A percentile compares a stretch with the other conserved stretches of the same genome.
Conservation (phyloP, 1,140 invertebrate genomes). For the Leptestheria dahalacensis region DNA sequence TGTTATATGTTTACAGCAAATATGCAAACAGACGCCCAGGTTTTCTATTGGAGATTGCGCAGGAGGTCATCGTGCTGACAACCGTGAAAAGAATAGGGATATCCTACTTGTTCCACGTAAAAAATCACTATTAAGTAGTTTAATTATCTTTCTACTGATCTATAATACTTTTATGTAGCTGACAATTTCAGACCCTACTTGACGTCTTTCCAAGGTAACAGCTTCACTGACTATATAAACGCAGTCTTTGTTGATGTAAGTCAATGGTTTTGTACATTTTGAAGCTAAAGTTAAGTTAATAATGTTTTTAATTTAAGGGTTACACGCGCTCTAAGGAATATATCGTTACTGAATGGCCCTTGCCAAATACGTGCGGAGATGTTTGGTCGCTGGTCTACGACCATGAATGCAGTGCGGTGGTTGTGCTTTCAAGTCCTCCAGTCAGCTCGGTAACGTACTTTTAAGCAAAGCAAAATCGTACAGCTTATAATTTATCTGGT, state of each 20-base stretch:
- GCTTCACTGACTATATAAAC: constrained; percentile 96
- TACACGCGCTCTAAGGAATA: constrained; percentile 91
- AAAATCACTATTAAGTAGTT: constrained; percentile 26
- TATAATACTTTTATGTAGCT: constrained; percentile 52
- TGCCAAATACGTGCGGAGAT: constrained; percentile 76
- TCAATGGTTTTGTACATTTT: neutral
- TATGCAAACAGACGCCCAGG: constrained; percentile 82
- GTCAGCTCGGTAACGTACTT: constrained; percentile 29
- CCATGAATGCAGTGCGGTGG: constrained; percentile 90
- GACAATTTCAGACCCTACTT: constrained; percentile 95
- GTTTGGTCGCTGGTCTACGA: constrained; percentile 97
- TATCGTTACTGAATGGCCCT: constrained; percentile 95
- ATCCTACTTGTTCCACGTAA: constrained; percentile 93
- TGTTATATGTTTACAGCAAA: constrained; percentile 41
- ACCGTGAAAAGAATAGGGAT: constrained; percentile 91
- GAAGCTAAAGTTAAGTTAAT: neutral
- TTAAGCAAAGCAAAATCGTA: too few relatives aligned
- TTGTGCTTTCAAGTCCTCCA: constrained; percentile 72
- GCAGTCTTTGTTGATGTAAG: constrained; percentile 96
- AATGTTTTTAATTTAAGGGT: constrained; percentile 46
- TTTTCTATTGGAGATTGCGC: constrained; percentile 98
- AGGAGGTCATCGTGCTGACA: constrained; percentile 89
- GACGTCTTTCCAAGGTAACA: constrained; percentile 92
- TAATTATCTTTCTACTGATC: neutral
- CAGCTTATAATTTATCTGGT: too few relatives aligned